Base-by-base conservation (phyloP, 2,888 invertebrate genomes). In the Odontomyia ornata region DNA sequence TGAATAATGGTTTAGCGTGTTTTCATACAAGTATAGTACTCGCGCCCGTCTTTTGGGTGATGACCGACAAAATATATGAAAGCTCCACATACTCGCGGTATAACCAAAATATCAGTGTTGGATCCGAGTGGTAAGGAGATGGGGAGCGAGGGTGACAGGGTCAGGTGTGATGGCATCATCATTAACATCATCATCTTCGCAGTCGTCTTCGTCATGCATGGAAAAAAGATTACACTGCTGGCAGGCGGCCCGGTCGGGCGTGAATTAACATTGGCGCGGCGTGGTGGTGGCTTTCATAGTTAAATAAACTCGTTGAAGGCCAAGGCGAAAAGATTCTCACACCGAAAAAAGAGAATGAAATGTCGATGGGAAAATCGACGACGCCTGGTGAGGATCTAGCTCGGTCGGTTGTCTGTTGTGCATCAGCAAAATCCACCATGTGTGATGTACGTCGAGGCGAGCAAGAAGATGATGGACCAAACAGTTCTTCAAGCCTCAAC, bases 281-380 rank as follows among this genome's bases (percentile, higher is more conserved):
- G 25, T 15, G 5, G 52, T 62, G 1, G 65, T 21, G 62, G 43
- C 11, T 36, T 21, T 11, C 23, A 23, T 67, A 76, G 76, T 60
- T 76, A 78, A 79, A 79, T 78, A 79, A 79, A 78, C 79, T 79
- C 76, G 77, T 76, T 77, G 78, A 80, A 79, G 81, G 78, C 77
- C 79, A 77, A 75, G 78, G 78, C 56, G 13, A 47, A 60, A 27
- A 27, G 30, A 56, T 73, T 67, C 60, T 62, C 56, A 69, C 36
- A 65, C 25, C n/a, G 36, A 23, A 52, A 56, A 56, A 43, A 60
- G 27, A 21, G 43, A 4, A 46, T 60, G 52, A 4, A 52, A 52
- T 30, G 65, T 21, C 30, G 25, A 13, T 46, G 57, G 30, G 57
- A 36, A 57, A 25, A 69, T 52, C n/a, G 52, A 52, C 5, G 52